phyloP scores from a whole-genome alignment of 2,797 vertebrate genomes.

The Etheostoma nigrum region DNA sequence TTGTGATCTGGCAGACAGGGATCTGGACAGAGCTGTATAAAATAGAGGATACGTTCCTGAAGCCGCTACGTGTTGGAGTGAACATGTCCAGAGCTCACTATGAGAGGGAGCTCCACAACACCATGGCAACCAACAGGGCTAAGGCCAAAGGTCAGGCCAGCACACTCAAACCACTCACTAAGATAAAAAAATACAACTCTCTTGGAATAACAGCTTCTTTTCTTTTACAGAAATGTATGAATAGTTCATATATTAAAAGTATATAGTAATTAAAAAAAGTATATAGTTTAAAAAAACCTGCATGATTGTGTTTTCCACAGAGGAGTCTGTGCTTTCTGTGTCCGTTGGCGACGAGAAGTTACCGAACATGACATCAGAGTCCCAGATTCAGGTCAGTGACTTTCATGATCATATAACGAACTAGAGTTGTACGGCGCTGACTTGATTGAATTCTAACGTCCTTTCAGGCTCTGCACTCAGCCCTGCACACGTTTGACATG shows the following conservation, averaged over 20 bases:
- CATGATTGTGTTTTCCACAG: slow-evolving; percentile 37
- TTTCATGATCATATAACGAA: not conserved
- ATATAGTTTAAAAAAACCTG: no score
- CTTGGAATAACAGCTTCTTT: not conserved
- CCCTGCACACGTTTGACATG: slow-evolving; percentile 96
- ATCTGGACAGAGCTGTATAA: slow-evolving; percentile 92
- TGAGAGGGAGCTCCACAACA: slow-evolving; percentile 92
- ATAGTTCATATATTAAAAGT: not conserved
- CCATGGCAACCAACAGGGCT: slow-evolving; percentile 80
- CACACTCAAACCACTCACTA: not conserved
- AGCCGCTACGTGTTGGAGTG: slow-evolving; percentile 92
- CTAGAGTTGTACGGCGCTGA: not conserved
- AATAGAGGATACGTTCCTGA: slow-evolving; percentile 90
- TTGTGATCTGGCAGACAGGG: slow-evolving; percentile 76
- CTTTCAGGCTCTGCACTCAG: slow-evolving; percentile 92
- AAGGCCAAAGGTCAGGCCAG: slow-evolving; percentile 74
- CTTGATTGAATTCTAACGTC: slow-evolving; percentile 2
- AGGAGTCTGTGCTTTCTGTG: slow-evolving; percentile 82
- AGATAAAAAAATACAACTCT: not conserved
- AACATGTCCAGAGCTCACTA: slow-evolving; percentile 98
- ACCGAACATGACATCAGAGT: slow-evolving; percentile 90
- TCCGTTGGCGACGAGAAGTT: slow-evolving; percentile 88
- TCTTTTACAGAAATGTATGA: not conserved
- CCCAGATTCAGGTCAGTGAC: slow-evolving; percentile 90
- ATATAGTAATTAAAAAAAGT: no score